Conservation (phyloP, 1,140 invertebrate species). For the Cotesia typhae region DNA sequence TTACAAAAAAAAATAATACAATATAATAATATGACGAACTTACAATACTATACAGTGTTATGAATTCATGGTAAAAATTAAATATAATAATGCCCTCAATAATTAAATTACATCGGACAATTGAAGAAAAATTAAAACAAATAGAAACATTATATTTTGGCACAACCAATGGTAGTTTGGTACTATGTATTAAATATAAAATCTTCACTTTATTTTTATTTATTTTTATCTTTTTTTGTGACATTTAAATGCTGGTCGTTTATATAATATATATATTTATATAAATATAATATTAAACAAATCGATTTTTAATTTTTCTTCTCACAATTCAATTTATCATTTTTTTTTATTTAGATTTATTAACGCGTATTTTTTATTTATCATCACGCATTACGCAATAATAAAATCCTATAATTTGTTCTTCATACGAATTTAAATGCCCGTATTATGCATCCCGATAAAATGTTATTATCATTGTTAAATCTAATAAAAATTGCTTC, state of each 20-base stretch:
- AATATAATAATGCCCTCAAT: conserved; percentile 1
- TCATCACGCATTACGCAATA: conserved; percentile 11
- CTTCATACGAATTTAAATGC: conserved; percentile 42
- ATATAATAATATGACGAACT: background rate
- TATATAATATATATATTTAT: too few species aligned
- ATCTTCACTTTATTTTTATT: conserved; percentile 28
- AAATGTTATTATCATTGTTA: conserved; percentile 34
- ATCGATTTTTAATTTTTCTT: conserved; percentile 9
- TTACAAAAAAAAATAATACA: too few species aligned
- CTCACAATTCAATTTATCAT: conserved; percentile 1
- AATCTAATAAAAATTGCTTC: conserved; percentile 14
- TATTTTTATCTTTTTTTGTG: conserved; percentile 13
- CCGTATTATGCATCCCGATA: conserved; percentile 44
- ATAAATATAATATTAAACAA: conserved; percentile 10
- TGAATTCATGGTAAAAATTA: conserved; percentile 7
- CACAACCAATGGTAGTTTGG: conserved; percentile 49
- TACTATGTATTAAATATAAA: conserved; percentile 37
- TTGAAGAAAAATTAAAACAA: conserved; percentile 20
- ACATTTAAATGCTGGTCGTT: conserved; percentile 15
- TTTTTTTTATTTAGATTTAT: conserved; percentile 2
- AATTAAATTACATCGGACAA: conserved; percentile 11
- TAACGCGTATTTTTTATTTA: conserved; percentile 4
- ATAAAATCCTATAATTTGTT: conserved; percentile 21
- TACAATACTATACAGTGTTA: background rate
- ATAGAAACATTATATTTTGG: conserved; percentile 42